Evolutionary conservation across 2,888 invertebrate species (phyloP), one percentile per base, ranked within the genome.

Genomic region (Linnaemya tessellans): DNA sequence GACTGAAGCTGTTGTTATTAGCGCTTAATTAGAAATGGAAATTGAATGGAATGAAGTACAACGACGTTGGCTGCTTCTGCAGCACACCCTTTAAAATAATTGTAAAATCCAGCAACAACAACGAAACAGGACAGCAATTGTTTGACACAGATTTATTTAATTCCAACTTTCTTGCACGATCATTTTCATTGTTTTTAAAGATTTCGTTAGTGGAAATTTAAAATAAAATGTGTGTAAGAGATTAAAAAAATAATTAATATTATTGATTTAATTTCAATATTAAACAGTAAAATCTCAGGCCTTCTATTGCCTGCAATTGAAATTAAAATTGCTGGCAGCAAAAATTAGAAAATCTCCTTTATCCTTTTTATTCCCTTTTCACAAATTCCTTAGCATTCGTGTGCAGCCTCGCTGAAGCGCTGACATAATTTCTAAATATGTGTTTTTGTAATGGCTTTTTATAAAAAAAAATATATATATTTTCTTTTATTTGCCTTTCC

Each of bases 11-110:
- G 25, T 54, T 41, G 41, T 62, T 81, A 81, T 81, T 75, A 75
- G 74, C 67, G 51, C 68, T 75, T 68, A 81, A 75, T 74, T 75
- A 68, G 75, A 75, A 75, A 62, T 68, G 30, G 13, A 68, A 75
- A 75, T 75, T 68, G 35, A 62, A 68, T 54, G 74, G 74, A 81
- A 62, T 62, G 62, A 70, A 79, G 43, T 64, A 62, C 20, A 51
- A 13, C 49, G 38, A 18, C 43, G 65, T 65, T n/a, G n/a, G n/a
- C 15, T 54, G 38, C 38, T 43, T 4, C n/a, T 20, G 10, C 49
- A 0, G 13, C 11, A 43, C 10, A 25, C 30, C 35, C 1, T 54
- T 54, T 20, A 20, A 41, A 62, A 22, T 54, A 43, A 8, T 43
- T 51, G 18, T 56, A 15, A 54, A 64, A 54, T 35, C 20, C 43